phyloP scores from a whole-genome alignment of 2,113 vertebrate genomes.

The Trematomus loennbergii region DNA sequence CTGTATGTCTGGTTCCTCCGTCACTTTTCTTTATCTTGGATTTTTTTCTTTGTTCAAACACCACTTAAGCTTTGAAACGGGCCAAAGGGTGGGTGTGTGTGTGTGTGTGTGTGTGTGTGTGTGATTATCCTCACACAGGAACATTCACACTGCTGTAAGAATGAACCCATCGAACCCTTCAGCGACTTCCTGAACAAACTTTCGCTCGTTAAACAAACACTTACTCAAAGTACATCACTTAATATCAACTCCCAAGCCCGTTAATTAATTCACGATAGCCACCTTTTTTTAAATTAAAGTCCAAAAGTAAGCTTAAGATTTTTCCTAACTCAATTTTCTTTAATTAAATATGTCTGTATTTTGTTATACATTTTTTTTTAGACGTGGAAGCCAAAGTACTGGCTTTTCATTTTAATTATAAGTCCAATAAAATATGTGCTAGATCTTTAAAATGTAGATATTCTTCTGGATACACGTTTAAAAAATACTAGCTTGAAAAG shows the following conservation, averaged over 20 bases:
- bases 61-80: background rate
- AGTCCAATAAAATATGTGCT: no score
- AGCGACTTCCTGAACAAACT: constrained; percentile 39
- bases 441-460: no score
- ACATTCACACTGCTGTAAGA: constrained; percentile 56
- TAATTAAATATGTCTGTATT: no score
- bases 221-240: background rate
- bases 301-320: no score
- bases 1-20: background rate
- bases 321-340: no score
- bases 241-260: background rate
- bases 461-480: no score
- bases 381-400: no score
- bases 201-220: constrained; percentile 16
- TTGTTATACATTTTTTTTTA: no score
- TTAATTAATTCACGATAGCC: background rate
- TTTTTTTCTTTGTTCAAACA: background rate
- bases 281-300: background rate
- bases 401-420: no score
- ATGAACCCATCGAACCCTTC: constrained; percentile 25
- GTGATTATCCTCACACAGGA: constrained; percentile 67
- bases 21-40: no score
- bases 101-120: constrained; percentile 34
- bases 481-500: no score
- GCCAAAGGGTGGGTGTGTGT: no score